Evolutionary conservation across 1,140 invertebrate genomes (phyloP).

Genomic region (Parapsyche elsis): DNA sequence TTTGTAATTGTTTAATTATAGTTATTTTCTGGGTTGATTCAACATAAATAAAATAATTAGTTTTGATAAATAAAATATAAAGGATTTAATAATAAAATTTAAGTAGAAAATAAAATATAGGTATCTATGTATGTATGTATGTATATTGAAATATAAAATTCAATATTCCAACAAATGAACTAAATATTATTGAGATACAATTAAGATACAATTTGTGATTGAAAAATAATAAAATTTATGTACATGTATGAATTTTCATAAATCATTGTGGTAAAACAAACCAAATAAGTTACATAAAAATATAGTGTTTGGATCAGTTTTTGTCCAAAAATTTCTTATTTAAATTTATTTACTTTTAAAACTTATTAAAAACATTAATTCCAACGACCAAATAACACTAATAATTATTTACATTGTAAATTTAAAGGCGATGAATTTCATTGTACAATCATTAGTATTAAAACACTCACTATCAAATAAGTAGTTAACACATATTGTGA

Average conservation of each 20-base stretch:
- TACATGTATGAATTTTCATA: not conserved
- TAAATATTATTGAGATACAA: too few relatives aligned
- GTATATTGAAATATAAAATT: too few relatives aligned
- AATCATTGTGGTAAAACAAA: not conserved
- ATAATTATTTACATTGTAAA: slow-evolving; percentile 15
- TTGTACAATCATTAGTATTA: not conserved
- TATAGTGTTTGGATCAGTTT: not conserved
- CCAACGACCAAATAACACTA: not conserved
- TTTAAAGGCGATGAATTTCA: slow-evolving; percentile 23
- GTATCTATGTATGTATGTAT: too few relatives aligned
- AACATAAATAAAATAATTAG: not conserved
- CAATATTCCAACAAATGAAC: too few relatives aligned
- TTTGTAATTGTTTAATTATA: too few relatives aligned
- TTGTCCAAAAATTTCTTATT: slow-evolving; percentile 7
- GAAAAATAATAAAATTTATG: not conserved
- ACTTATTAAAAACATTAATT: not conserved
- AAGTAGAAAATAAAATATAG: not conserved
- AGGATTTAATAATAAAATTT: not conserved
- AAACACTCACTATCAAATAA: not conserved
- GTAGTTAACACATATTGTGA: slow-evolving; percentile 49
- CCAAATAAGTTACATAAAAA: slow-evolving; percentile 2
- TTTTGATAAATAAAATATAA: not conserved
- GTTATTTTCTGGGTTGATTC: too few relatives aligned
- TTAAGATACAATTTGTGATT: too few relatives aligned
- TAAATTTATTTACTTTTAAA: not conserved